Conservation (phyloP, 1,140 invertebrate species). For the Brachionus koreanus region DNA sequence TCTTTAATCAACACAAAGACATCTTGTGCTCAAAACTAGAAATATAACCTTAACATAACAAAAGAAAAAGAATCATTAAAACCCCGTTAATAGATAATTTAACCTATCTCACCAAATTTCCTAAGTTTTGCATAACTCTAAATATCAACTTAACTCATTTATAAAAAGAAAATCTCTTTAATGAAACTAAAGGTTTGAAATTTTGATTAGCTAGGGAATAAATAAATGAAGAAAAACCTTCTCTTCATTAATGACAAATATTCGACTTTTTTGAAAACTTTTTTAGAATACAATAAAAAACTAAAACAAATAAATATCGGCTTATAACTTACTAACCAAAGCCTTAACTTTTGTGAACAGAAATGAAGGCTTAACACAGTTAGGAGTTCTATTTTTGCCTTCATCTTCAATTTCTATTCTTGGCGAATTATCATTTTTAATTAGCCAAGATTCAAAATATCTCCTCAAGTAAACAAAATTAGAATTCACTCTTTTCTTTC, state of each 20-base stretch:
- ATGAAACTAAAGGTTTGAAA: constrained; percentile 20
- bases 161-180: constrained; percentile 12
- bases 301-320: constrained; percentile 42
- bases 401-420: constrained; percentile 4
- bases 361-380: constrained; percentile 39
- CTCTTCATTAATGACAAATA: constrained; percentile 40
- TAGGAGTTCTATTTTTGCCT: constrained; percentile 2
- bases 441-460: neutral
- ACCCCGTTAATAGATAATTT: constrained; percentile 40
- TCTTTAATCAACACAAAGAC: constrained; percentile 33
- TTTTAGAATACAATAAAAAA: constrained; percentile 25
- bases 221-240: constrained; percentile 21
- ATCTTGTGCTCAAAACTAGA: constrained; percentile 16
- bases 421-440: constrained; percentile 30
- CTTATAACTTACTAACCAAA: neutral
- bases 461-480: constrained; percentile 9
- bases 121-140: constrained; percentile 26
- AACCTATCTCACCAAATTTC: constrained; percentile 35
- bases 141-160: constrained; percentile 36
- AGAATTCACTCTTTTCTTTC: neutral
- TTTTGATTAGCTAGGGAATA: constrained; percentile 17
- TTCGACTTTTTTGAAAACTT: constrained; percentile 21
- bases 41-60: constrained; percentile 37
- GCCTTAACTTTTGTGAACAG: neutral
- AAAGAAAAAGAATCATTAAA: constrained; percentile 38